A percentile compares a stretch with the other conserved stretches of the same genome.
phyloP scores from a whole-genome alignment of 2,888 invertebrate genomes.

The Epicampocera succincta region DNA sequence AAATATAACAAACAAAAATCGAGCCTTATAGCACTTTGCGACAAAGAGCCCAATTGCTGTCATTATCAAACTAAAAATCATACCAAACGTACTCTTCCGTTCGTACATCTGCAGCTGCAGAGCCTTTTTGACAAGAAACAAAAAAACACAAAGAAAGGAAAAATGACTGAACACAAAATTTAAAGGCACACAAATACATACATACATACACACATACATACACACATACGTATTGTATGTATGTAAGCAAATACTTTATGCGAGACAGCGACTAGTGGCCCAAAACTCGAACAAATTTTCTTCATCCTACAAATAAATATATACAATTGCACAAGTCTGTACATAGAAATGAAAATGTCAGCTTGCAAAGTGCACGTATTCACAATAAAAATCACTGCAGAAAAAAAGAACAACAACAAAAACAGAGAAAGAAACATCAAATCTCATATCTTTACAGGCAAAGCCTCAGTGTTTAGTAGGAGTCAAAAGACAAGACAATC shows the following conservation, averaged over 20 bases:
- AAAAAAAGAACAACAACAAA: conserved; percentile 9
- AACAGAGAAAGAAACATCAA: conserved; percentile 9
- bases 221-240: no score
- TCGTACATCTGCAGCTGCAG: conserved; percentile 17
- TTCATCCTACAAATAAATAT: conserved; percentile 45
- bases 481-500: conserved; percentile 39
- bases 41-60: conserved; percentile 62
- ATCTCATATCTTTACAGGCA: conserved; percentile 31
- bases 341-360: conserved; percentile 75
- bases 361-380: conserved; percentile 77
- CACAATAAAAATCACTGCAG: conserved; percentile 48
- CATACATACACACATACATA: no score
- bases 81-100: conserved; percentile 10
- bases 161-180: conserved; percentile 23
- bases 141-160: conserved; percentile 8
- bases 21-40: conserved; percentile 62
- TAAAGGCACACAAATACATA: conserved; percentile 18
- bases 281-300: conserved; percentile 39
- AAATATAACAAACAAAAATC: conserved; percentile 18
- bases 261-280: conserved; percentile 25
- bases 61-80: conserved; percentile 64
- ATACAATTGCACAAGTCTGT: no score
- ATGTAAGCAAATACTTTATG: conserved; percentile 28
- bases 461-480: conserved; percentile 35
- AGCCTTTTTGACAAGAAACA: conserved; percentile 52